Base-by-base conservation (phyloP, 2,888 invertebrate genomes). In the Megamerina dolium region DNA sequence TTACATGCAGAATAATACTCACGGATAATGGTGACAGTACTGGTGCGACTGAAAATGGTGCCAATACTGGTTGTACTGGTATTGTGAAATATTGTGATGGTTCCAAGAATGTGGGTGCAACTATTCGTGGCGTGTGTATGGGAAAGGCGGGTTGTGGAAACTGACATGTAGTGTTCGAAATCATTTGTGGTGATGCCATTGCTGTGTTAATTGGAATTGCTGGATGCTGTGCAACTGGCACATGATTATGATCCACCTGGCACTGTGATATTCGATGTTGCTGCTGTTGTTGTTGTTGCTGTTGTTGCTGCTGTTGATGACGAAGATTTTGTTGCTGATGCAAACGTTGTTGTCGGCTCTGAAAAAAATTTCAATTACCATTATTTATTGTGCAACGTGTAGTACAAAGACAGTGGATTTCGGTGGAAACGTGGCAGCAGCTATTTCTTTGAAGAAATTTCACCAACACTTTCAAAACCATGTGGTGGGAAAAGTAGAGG, bases 61-160 rank as follows among this genome's bases (percentile, higher is more conserved):
- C 69, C 35, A 78, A 73, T 9, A 79, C 71, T 2, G 78, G 76
- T 51, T 78, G 80, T 48, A 80, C 70, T 20, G 79, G 77, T 49
- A 79, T 77, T 3, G 78, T 68, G 27, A 78, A 65, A 54, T 76
- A 80, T 54, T 79, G 79, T 1, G 74, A 64, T 1, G 71, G 68
- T 51, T 76, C 75, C 38, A 76, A 52, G 45, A 74, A 75, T 4
- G 68, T 63, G 21, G 69, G 58, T 1, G 49, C 51, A 36, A 66
- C 54, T 13, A 68, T 47, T 47, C 66, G 66, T 2, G 62, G 47
- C 33, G 51, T 64, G 5, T 53, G 74, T 41, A 79, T 73, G 2
- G 78, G 74, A 9, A 77, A 72, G 16, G 74, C 64, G 46, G 76
- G 75, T 55, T 78, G 79, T 1, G 74, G 58, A 35, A 67, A 66